Conservation (phyloP, 2,888 invertebrate genomes). For the Hypolimnas misippus region DNA sequence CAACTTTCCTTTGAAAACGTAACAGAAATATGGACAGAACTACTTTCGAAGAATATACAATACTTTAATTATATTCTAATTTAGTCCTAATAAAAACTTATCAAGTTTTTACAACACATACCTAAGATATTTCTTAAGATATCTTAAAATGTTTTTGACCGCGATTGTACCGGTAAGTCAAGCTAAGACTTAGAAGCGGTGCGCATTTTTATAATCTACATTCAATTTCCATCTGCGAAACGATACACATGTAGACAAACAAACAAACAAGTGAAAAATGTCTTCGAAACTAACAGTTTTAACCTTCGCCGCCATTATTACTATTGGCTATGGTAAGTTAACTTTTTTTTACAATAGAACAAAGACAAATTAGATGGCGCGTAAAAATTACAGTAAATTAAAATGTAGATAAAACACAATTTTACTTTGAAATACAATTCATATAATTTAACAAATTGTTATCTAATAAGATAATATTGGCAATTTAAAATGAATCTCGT, state of each 20-base stretch:
- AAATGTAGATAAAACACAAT: too few species aligned
- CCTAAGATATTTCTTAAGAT: too few species aligned
- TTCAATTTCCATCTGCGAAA: conserved; percentile 48
- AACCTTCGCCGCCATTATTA: conserved; percentile 54
- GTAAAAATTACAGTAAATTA: too few species aligned
- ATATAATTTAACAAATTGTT: conserved; percentile 17
- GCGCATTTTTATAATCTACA: conserved; percentile 60
- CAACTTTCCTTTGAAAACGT: too few species aligned
- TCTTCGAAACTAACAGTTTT: conserved; percentile 55
- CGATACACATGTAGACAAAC: conserved; percentile 40
- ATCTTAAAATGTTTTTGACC: conserved; percentile 46
- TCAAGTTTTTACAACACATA: too few species aligned
- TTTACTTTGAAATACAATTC: too few species aligned
- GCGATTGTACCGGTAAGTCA: conserved; percentile 67
- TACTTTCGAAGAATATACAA: too few species aligned
- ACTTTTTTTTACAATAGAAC: conserved; percentile 1
- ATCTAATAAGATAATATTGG: too few species aligned
- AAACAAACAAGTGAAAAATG: conserved; percentile 47
- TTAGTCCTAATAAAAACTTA: neutral
- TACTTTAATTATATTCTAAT: too few species aligned
- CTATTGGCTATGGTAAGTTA: conserved; percentile 58
- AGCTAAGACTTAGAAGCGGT: conserved; percentile 55
- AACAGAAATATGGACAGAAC: too few species aligned
- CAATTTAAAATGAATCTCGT: too few species aligned
- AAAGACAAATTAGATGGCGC: neutral